These are phyloP conservation scores for Harpagus bidentatus DNA, from an alignment of 2,113 vertebrate species.

Conservation along the genomic window DNA sequence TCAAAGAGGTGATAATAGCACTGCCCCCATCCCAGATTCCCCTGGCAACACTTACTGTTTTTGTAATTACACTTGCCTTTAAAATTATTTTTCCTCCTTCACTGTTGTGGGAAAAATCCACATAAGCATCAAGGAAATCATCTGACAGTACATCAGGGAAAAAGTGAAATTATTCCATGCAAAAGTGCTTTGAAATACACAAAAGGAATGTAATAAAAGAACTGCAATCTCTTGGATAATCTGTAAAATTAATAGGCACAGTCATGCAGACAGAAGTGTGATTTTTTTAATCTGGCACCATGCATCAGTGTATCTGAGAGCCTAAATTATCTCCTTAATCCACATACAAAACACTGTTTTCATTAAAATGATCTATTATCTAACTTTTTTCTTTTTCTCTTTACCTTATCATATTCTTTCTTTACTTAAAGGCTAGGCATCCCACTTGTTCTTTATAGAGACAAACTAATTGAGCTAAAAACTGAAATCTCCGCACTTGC, in stretches of 20 bases:
- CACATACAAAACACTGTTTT: not conserved
- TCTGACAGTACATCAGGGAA: not conserved
- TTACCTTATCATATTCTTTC: not conserved
- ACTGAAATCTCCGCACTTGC: not conserved
- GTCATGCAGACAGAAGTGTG: not conserved
- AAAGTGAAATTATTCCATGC: not conserved
- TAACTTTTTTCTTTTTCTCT: not conserved
- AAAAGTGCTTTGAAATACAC: conserved; percentile 12
- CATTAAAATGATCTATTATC: not conserved
- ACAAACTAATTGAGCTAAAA: not conserved
- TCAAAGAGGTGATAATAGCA: not conserved
- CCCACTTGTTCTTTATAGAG: not conserved
- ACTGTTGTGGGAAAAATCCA: not conserved
- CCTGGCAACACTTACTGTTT: not conserved
- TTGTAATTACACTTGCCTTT: conserved; percentile 6
- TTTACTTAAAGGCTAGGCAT: not conserved
- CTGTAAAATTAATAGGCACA: not conserved
- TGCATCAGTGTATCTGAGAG: not conserved
- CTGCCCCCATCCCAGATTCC: not conserved
- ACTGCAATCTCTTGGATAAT: not conserved
- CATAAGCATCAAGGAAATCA: not conserved
- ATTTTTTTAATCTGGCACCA: not conserved
- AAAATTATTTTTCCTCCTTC: not conserved
- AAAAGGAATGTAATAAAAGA: not conserved
- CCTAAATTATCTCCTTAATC: not conserved